phyloP scores from a whole-genome alignment of 2,113 vertebrate genomes.

The Bagarius yarrelli region DNA sequence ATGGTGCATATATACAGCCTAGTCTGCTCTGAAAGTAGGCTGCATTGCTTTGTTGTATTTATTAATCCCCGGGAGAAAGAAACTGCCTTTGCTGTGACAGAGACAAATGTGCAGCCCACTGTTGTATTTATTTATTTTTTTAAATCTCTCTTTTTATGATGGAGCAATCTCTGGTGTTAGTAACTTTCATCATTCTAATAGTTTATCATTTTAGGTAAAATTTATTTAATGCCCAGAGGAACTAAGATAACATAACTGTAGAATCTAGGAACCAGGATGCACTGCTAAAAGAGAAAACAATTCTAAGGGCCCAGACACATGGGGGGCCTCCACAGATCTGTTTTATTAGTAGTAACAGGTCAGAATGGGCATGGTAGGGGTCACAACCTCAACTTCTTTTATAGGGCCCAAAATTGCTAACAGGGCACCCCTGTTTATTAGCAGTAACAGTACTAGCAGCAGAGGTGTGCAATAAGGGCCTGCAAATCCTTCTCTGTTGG shows the following conservation, averaged over 20 bases:
- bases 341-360: too few relatives aligned
- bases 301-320: too few relatives aligned
- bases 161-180: not conserved
- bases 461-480: too few relatives aligned
- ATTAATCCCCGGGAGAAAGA: not conserved
- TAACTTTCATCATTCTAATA: not conserved
- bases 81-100: not conserved
- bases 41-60: not conserved
- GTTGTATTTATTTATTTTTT: not conserved
- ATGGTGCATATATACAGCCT: not conserved
- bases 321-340: too few relatives aligned
- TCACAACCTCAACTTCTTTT: too few relatives aligned
- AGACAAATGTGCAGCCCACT: slow-evolving; percentile 1
- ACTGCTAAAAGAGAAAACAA: too few relatives aligned
- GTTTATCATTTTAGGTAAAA: not conserved
- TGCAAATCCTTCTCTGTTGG: too few relatives aligned
- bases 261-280: not conserved
- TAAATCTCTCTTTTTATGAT: not conserved
- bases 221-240: not conserved
- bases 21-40: not conserved
- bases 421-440: too few relatives aligned
- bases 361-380: too few relatives aligned
- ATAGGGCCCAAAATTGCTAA: too few relatives aligned
- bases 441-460: too few relatives aligned
- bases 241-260: not conserved